Conservation (phyloP, 2,888 invertebrate species). For the Epirrhoe alternata region DNA sequence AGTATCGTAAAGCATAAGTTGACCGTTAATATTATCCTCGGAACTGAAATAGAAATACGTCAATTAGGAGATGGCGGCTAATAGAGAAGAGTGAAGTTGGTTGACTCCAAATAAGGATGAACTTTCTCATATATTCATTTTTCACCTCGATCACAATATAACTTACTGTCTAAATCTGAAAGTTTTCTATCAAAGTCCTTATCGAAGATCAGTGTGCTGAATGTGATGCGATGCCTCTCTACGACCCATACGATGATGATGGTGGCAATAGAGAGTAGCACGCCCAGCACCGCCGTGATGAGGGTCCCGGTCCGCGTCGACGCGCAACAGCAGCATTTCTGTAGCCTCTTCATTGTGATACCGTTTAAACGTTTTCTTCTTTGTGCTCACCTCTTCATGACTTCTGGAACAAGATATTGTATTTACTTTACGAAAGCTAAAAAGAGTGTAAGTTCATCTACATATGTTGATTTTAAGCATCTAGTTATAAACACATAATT, state of each 20-base stretch:
- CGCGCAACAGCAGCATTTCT: conserved; percentile 89
- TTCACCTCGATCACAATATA: background rate
- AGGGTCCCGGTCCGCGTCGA: conserved; percentile 90
- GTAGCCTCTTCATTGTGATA: conserved; percentile 80
- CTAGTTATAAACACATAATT: background rate
- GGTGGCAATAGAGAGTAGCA: conserved; percentile 89
- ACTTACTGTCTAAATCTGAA: conserved; percentile 87
- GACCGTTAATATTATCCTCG: conserved; percentile 90
- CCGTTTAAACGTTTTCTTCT: conserved; percentile 19
- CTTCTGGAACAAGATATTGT: conserved; percentile 51
- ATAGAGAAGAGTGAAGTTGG: background rate
- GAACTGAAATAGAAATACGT: conserved; percentile 82
- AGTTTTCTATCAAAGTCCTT: conserved; percentile 81
- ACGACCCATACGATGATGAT: conserved; percentile 88
- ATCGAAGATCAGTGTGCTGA: conserved; percentile 92
- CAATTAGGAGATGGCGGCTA: background rate
- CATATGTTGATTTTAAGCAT: background rate
- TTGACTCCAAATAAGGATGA: background rate
- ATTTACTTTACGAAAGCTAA: background rate
- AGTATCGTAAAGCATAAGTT: conserved; percentile 93
- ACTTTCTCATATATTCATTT: background rate
- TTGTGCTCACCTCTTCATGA: conserved; percentile 54
- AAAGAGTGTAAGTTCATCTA: background rate
- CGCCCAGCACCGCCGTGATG: conserved; percentile 89
- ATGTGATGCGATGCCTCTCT: conserved; percentile 85